Percentiles rank a stretch among this genome's conserved stretches.
Conservation (phyloP, 2,113 vertebrate species). For the Chaetura pelagica region DNA sequence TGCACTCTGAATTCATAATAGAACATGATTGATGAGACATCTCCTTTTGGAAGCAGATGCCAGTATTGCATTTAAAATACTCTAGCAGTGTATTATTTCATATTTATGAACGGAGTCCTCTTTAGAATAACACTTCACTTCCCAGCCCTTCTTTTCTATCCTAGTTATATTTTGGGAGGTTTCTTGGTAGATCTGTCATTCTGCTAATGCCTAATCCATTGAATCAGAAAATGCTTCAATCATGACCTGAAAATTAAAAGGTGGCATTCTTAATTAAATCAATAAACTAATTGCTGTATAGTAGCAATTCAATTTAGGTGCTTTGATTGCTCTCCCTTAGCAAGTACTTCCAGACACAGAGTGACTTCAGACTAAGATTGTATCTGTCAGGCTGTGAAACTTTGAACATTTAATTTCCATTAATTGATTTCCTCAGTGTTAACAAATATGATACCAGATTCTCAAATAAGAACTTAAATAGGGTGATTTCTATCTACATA, state of each 20-base stretch:
- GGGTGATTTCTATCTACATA: slow-evolving; percentile 78
- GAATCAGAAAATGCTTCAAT: slow-evolving; percentile 84
- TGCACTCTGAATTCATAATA: slow-evolving; percentile 56
- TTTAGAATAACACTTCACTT: slow-evolving; percentile 35
- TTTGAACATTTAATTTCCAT: slow-evolving; percentile 94
- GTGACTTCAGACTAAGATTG: slow-evolving; percentile 85
- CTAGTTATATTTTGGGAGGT: slow-evolving; percentile 60
- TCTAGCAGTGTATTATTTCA: slow-evolving; percentile 42
- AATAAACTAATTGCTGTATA: slow-evolving; percentile 97
- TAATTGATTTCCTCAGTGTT: slow-evolving; percentile 95
- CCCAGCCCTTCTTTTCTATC: not conserved
- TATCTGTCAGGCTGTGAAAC: slow-evolving; percentile 89
- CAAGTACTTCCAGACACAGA: slow-evolving; percentile 85
- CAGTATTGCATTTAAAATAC: slow-evolving; percentile 55
- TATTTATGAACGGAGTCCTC: slow-evolving; percentile 41
- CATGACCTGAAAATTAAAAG: slow-evolving; percentile 95
- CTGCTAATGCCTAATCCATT: slow-evolving; percentile 77
- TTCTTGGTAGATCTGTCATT: slow-evolving; percentile 70
- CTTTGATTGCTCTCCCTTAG: slow-evolving; percentile 88
- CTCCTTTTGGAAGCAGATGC: slow-evolving; percentile 59
- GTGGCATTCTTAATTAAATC: slow-evolving; percentile 96
- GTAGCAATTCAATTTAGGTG: slow-evolving; percentile 94
- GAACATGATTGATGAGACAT: slow-evolving; percentile 64
- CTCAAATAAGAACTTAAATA: slow-evolving; percentile 78
- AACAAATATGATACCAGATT: slow-evolving; percentile 93